A percentile compares a stretch with the other conserved stretches of the same genome.
Evolutionary conservation across 2,113 vertebrate genomes (phyloP).

Genomic region (Boleophthalmus pectinirostris): DNA sequence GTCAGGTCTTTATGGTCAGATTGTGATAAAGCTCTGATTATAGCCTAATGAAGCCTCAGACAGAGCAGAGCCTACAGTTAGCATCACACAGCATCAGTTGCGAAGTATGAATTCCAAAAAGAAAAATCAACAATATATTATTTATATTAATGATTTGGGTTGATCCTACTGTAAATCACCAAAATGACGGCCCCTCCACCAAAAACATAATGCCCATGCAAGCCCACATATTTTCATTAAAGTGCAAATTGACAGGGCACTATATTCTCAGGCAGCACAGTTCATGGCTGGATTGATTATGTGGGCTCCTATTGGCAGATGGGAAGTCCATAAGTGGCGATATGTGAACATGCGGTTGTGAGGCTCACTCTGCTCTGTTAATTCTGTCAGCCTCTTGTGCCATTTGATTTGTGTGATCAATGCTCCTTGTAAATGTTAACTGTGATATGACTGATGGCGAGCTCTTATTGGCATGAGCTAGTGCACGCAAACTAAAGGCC

Average conservation of each 20-base stretch:
- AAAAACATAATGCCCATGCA: too few species aligned
- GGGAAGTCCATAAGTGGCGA: conserved; percentile 12
- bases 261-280: neutral
- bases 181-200: conserved; percentile 5
- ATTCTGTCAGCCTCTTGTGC: conserved; percentile 30
- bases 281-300: conserved; percentile 33
- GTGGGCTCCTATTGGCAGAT: conserved; percentile 29
- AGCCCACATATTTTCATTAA: conserved; percentile 18
- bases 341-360: conserved; percentile 4
- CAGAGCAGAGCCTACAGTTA: too few species aligned
- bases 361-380: conserved; percentile 29
- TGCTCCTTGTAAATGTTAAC: conserved; percentile 58
- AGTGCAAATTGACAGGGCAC: neutral
- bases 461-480: conserved; percentile 31
- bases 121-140: neutral
- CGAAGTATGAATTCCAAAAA: neutral
- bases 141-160: neutral
- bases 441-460: conserved; percentile 24
- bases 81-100: too few species aligned
- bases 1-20: too few species aligned
- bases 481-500: conserved; percentile 4
- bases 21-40: too few species aligned
- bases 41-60: too few species aligned
- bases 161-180: neutral
- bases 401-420: conserved; percentile 51